Evolutionary conservation across 1,140 invertebrate genomes (phyloP).

Genomic region (Cydia fagiglandana): DNA sequence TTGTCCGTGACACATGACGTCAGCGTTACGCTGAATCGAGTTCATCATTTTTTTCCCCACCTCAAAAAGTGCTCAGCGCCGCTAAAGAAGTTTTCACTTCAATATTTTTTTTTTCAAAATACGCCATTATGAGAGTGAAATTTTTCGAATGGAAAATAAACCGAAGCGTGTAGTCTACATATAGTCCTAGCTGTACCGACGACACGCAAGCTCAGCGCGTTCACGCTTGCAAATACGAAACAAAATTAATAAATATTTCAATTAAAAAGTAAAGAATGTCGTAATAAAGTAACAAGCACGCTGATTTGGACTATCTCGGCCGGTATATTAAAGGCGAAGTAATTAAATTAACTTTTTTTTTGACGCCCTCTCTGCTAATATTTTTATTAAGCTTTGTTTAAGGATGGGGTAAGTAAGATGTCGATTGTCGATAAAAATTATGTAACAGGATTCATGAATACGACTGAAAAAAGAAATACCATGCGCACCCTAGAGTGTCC

Average conservation of each 20-base stretch:
- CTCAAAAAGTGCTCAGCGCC: no score
- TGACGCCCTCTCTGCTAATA: slow-evolving; percentile 13
- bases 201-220: not conserved
- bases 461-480: no score
- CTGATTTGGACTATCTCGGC: slow-evolving; percentile 12
- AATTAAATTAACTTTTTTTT: slow-evolving; percentile 15
- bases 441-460: no score
- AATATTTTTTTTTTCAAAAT: no score
- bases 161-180: no score
- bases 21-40: no score
- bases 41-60: no score
- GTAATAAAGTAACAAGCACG: slow-evolving; percentile 14
- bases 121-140: no score
- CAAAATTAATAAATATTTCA: slow-evolving; percentile 19
- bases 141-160: no score
- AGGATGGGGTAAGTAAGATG: not conserved
- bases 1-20: no score
- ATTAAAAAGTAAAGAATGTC: slow-evolving; percentile 9
- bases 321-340: slow-evolving; percentile 5
- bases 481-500: no score
- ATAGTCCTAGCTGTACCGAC: not conserved
- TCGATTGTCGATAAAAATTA: not conserved
- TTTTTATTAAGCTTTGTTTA: not conserved
- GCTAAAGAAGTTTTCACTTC: no score
- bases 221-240: not conserved